Conservation (phyloP, 2,113 vertebrate species). For the Trematocara variabile region DNA sequence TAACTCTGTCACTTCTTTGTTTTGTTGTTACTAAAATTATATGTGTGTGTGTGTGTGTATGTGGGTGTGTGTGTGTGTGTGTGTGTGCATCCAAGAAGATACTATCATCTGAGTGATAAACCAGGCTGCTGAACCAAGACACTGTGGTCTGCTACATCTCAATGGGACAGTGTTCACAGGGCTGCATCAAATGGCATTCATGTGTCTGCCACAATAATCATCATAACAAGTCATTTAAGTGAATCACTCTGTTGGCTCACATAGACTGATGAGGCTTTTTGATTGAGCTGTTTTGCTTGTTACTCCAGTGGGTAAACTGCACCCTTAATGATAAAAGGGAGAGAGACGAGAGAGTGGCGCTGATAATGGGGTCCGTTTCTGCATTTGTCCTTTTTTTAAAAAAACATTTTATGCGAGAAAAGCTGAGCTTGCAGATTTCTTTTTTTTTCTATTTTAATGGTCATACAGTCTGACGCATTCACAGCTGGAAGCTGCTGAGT, state of each 20-base stretch:
- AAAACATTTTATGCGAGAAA: not conserved
- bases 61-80: not conserved
- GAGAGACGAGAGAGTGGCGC: not conserved
- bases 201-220: slow-evolving; percentile 30
- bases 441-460: slow-evolving; percentile 3
- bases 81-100: not conserved
- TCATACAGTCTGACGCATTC: slow-evolving; percentile 50
- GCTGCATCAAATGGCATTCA: slow-evolving; percentile 20
- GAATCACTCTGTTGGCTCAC: not conserved
- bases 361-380: not conserved
- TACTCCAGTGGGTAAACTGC: not conserved
- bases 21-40: not conserved
- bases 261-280: not conserved
- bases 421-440: not conserved
- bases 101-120: not conserved
- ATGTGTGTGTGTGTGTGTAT: not conserved
- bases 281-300: slow-evolving; percentile 8
- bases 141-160: not conserved
- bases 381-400: not conserved
- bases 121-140: not conserved
- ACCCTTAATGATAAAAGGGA: not conserved
- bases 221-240: slow-evolving; percentile 13
- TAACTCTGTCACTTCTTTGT: not conserved
- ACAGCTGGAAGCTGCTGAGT: slow-evolving; percentile 59
- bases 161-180: not conserved